These are phyloP conservation scores for Ectropis grisescens DNA, from an alignment of 1,140 invertebrate species.

Conservation along the genomic window DNA sequence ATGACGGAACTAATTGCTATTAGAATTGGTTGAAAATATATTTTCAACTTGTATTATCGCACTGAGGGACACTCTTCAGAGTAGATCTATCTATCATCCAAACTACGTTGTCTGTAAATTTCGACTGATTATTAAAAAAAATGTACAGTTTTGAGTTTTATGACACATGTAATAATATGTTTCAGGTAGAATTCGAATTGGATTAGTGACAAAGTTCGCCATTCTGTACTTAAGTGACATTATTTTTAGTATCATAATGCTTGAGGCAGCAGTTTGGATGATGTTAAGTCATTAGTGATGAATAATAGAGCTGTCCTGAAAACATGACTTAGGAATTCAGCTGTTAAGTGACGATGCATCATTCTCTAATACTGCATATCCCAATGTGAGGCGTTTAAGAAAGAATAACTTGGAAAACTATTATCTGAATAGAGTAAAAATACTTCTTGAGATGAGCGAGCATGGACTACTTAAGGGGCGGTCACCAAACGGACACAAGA, in stretches of 20 bases:
- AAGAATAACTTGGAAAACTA: conserved; percentile 64
- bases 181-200: too few species aligned
- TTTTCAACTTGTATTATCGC: too few species aligned
- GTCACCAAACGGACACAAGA: conserved; percentile 72
- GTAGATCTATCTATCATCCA: too few species aligned
- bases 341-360: conserved; percentile 70
- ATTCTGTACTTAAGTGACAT: too few species aligned
- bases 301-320: conserved; percentile 69
- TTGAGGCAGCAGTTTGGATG: conserved; percentile 56
- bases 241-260: conserved; percentile 48
- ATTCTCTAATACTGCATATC: conserved; percentile 69
- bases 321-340: conserved; percentile 66
- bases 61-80: too few species aligned
- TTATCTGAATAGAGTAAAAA: conserved; percentile 64
- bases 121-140: too few species aligned
- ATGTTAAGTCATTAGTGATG: conserved; percentile 57
- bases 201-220: too few species aligned
- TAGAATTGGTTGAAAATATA: too few species aligned
- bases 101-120: too few species aligned
- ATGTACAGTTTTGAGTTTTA: too few species aligned
- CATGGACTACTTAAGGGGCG: conserved; percentile 68
- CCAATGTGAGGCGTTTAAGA: conserved; percentile 67
- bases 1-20: conserved; percentile 52
- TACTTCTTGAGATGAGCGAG: conserved; percentile 65
- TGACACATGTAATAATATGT: too few species aligned